These are phyloP conservation scores for Vidua chalybeata DNA, from an alignment of 2,113 vertebrate genomes.

Conservation along the genomic window DNA sequence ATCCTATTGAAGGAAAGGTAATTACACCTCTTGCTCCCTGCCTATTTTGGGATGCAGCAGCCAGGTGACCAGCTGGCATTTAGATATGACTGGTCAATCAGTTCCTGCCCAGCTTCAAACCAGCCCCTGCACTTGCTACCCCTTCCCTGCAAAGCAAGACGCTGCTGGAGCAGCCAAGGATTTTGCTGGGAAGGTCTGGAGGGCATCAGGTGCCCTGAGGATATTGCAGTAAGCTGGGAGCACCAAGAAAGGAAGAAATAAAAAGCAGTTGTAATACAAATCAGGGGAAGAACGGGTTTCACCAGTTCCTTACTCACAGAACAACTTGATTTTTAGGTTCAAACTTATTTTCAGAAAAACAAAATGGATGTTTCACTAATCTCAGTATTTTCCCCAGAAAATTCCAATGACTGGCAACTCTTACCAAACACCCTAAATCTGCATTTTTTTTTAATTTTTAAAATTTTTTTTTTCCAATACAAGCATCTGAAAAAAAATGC, in stretches of 20 bases:
- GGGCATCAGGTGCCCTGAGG: not conserved
- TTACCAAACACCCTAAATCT: not conserved
- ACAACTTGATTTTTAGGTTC: not conserved
- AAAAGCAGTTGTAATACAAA: not conserved
- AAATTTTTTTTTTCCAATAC: not conserved
- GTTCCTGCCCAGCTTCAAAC: not conserved
- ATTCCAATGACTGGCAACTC: not conserved
- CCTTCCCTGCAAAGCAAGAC: not conserved
- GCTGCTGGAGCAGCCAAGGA: not conserved
- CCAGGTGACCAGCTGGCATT: slow-evolving; percentile 18
- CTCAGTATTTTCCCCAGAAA: not conserved
- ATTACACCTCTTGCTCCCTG: slow-evolving; percentile 28
- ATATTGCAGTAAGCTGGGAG: not conserved
- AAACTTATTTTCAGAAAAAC: not conserved
- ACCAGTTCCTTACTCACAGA: not conserved
- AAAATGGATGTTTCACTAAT: not conserved
- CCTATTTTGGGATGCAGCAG: not conserved
- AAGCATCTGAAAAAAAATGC: not conserved
- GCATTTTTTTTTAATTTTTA: not conserved
- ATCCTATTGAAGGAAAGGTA: not conserved
- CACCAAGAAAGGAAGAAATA: not conserved
- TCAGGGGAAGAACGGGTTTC: not conserved
- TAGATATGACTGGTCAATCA: not conserved
- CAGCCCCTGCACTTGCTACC: not conserved
- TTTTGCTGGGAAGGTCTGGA: not conserved